phyloP scores from a whole-genome alignment of 2,113 vertebrate species.

The human region GRCh38 chrX:20452501-20453000 shows the following conservation, averaged over 20 bases:
- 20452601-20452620: not conserved
- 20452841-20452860: constrained; percentile 68
- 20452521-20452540: not conserved
- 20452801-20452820: constrained; percentile 56
- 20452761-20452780: not conserved
- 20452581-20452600: constrained; percentile 10
- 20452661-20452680: not conserved
- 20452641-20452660: not conserved
- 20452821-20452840: constrained; percentile 79
- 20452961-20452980: constrained; percentile 65
- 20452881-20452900: constrained; percentile 72
- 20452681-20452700: constrained; percentile 9
- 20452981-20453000: constrained; percentile 76
- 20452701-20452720: not conserved
- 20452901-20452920: constrained; percentile 68
- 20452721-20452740: not conserved
- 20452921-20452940: constrained; percentile 59
- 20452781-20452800: constrained; percentile 53
- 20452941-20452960: constrained; percentile 72
- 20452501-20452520: not conserved
- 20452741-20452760: not conserved
- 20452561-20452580: not conserved
- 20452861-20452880: constrained; percentile 73
- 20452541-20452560: constrained; percentile 3
- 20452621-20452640: not conserved